These are phyloP conservation scores for Pantherophis vulpinus DNA, from an alignment of 2,797 vertebrate genomes.

Conservation along the genomic window DNA sequence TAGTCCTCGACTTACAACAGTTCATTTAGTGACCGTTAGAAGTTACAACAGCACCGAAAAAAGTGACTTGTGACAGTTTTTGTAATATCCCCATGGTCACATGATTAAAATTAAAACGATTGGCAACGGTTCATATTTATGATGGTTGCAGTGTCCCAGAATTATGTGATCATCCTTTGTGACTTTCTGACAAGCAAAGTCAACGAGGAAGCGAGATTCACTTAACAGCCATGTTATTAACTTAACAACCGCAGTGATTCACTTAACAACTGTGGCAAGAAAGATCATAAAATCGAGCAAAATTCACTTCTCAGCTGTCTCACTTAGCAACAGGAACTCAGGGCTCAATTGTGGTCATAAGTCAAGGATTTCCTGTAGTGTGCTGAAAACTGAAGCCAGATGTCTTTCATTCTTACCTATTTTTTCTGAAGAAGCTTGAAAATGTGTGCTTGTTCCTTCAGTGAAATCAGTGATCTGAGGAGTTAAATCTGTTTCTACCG, in stretches of 20 bases:
- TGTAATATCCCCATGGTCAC: not conserved
- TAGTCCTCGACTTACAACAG: not conserved
- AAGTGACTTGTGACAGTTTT: not conserved
- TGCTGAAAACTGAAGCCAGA: not conserved
- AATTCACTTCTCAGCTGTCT: not conserved
- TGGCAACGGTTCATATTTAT: not conserved
- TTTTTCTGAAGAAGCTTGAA: not conserved
- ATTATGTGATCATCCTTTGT: not conserved
- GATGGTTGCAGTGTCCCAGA: not conserved
- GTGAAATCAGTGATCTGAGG: not conserved
- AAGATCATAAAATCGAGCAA: not conserved
- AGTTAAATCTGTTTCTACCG: not conserved
- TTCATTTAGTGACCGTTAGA: not conserved
- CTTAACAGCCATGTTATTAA: not conserved
- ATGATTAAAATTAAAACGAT: not conserved
- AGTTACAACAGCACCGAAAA: not conserved
- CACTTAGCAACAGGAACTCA: not conserved
- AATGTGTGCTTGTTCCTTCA: fast-evolving
- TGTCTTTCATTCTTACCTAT: constrained; percentile 21
- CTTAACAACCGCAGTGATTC: not conserved
- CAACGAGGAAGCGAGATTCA: not conserved
- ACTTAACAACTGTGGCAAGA: not conserved
- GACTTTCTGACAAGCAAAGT: not conserved
- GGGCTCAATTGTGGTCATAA: not conserved
- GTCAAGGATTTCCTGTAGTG: not conserved